Conservation (phyloP, 1,140 invertebrate genomes). For the Ruditapes philippinarum region DNA sequence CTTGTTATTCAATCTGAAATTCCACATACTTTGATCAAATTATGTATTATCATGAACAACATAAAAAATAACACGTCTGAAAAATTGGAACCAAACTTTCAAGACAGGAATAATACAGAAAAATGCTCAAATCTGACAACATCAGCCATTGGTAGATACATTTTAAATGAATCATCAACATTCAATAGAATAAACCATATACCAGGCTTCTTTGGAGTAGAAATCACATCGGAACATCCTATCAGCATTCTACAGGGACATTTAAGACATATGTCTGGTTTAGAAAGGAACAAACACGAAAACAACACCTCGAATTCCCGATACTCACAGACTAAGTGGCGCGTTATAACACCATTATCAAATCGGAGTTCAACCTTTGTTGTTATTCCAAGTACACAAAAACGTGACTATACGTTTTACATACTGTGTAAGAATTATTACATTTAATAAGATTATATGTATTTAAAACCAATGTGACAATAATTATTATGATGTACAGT, state of each 20-base stretch:
- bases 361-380: not conserved
- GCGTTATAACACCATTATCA: not conserved
- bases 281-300: not conserved
- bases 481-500: too few species aligned
- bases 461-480: too few species aligned
- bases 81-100: not conserved
- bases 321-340: not conserved
- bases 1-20: not conserved
- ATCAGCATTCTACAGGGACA: not conserved
- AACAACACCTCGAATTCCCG: not conserved
- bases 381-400: not conserved
- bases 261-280: not conserved
- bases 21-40: not conserved
- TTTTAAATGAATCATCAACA: not conserved
- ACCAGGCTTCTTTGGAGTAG: too few species aligned
- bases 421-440: constrained; percentile 26
- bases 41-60: not conserved
- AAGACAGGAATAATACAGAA: not conserved
- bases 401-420: not conserved
- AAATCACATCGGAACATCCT: not conserved
- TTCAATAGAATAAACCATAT: not conserved
- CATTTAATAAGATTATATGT: too few species aligned
- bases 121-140: not conserved
- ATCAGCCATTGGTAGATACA: not conserved
- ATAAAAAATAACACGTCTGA: not conserved